Percentiles rank a stretch among this genome's conserved stretches.
These are phyloP conservation scores for Lacerta viridis DNA, from an alignment of 2,797 vertebrate genomes.

Conservation along the genomic window DNA sequence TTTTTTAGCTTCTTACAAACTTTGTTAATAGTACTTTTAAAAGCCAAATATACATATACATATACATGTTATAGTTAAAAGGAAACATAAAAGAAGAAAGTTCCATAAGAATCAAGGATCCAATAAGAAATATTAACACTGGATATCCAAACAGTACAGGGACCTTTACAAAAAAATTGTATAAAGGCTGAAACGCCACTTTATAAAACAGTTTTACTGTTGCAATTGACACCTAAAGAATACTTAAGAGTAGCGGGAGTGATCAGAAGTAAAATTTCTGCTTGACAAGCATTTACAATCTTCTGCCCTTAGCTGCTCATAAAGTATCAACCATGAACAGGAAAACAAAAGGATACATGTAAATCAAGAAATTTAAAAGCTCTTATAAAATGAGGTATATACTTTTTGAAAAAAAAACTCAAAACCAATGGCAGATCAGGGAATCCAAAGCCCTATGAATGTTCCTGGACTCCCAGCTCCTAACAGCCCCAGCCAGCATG, in stretches of 20 bases:
- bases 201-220: background rate
- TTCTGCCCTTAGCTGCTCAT: background rate
- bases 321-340: background rate
- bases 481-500: too few relatives aligned
- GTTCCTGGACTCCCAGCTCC: too few relatives aligned
- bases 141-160: background rate
- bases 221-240: background rate
- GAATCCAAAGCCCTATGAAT: too few relatives aligned
- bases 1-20: background rate
- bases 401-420: background rate
- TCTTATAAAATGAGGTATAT: constrained; percentile 9
- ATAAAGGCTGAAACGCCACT: background rate
- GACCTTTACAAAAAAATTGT: background rate
- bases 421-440: background rate
- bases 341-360: background rate
- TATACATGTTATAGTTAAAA: constrained; percentile 1
- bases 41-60: background rate
- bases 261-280: background rate
- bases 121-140: constrained; percentile 22
- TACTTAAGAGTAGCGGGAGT: background rate
- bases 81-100: background rate
- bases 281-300: background rate
- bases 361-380: background rate
- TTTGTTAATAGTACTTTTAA: background rate
- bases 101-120: background rate